Base-by-base conservation (phyloP, 2,888 invertebrate genomes). In the Drymonia ruficornis region DNA sequence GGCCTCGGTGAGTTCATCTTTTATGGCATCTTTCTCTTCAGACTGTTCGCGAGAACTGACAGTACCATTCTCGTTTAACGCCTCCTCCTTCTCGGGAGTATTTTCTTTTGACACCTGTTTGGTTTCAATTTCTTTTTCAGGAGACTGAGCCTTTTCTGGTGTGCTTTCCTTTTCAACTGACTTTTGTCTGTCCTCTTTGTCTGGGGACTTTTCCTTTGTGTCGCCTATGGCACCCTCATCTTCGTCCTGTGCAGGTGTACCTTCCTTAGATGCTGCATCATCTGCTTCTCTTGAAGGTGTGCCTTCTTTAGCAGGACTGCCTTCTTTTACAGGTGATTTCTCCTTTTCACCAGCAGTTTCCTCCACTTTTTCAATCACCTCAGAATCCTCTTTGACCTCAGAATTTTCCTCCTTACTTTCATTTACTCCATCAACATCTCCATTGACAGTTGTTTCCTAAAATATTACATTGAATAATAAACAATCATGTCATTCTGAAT, bases 21-120 rank as follows among this genome's bases (percentile, higher is more conserved):
- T 64, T 16, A 50, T 12, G 0, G 61, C 70, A 38, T 86, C 83
- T 56, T 87, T 90, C 56, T 91, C 93, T 29, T 81, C 77, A 34
- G 93, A 93, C 42, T 83, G 83, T 50, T 90, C 91, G 50, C 89
- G 90, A 62, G 93, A 93, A 70, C 90, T 89, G 1, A 73, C 76
- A 23, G 87, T 80, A 36, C 92, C 93, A 74, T 92, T 91, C 68
- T 86, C 86, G 70, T 87, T 88, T 1, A 84, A 73, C 36, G 75
- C 74, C 61, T 86, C 86, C 2, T 78, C 83, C 52, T 80, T 81
- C 29, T 77, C 83, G 11, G 86, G 83, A n/a, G 85, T 76, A 49
- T 63, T 78, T 66, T 84, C 86, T 70, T 85, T 84, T 59, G 81
- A 74, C 23, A 74, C 63, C 53, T 74, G 67, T 71, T 77, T 72